Evolutionary conservation across 1,140 invertebrate genomes (phyloP).

Genomic region (Hydropsyche tenuis): DNA sequence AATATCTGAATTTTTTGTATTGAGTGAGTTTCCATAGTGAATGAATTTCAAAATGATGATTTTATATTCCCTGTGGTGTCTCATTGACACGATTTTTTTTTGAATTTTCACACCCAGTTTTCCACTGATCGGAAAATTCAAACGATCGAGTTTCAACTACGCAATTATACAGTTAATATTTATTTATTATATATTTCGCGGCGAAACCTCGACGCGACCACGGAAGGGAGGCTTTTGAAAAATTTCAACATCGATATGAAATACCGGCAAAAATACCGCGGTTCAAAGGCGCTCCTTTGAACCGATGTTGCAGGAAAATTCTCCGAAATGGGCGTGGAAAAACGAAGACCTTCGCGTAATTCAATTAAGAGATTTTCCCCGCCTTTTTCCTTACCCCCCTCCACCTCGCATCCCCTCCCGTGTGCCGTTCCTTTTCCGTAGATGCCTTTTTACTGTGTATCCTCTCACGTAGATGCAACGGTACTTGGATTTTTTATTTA

Average conservation of each 20-base stretch:
- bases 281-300: conserved; percentile 1
- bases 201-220: background rate
- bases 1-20: too few species aligned
- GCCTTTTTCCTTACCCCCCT: background rate
- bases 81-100: too few species aligned
- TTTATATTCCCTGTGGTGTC: too few species aligned
- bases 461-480: too few species aligned
- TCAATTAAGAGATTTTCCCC: conserved; percentile 9
- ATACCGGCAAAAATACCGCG: conserved; percentile 11
- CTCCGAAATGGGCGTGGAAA: background rate
- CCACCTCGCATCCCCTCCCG: background rate
- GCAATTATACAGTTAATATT: too few species aligned
- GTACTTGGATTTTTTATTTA: too few species aligned
- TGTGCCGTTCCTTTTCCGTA: background rate
- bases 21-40: too few species aligned
- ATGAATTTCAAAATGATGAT: too few species aligned
- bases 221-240: background rate
- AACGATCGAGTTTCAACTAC: too few species aligned
- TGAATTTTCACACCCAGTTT: too few species aligned
- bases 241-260: conserved; percentile 21
- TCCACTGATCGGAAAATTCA: too few species aligned
- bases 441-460: background rate
- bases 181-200: too few species aligned
- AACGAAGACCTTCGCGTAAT: conserved; percentile 7
- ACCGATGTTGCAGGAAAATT: background rate